Conservation (phyloP, 2,888 invertebrate genomes). For the Drosophila mimetica region DNA sequence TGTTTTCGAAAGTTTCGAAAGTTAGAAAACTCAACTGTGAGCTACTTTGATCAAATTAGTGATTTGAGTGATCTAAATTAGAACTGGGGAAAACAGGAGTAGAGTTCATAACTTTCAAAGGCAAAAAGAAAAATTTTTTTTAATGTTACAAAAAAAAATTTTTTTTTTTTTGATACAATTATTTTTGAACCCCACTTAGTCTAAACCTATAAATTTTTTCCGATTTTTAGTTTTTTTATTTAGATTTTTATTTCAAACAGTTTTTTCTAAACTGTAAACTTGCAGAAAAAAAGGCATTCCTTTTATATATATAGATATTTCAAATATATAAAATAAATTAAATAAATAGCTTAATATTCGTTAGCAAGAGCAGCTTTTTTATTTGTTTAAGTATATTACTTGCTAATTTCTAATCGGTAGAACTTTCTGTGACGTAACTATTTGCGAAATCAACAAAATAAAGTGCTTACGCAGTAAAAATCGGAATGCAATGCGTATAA, state of each 20-base stretch:
- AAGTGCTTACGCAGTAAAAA: conserved; percentile 4
- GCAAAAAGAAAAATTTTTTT: too few relatives aligned
- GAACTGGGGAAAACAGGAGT: not conserved
- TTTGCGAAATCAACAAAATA: conserved; percentile 3
- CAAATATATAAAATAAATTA: not conserved
- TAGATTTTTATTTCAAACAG: too few relatives aligned
- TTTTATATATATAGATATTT: not conserved
- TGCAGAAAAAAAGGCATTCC: too few relatives aligned
- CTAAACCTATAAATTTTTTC: too few relatives aligned
- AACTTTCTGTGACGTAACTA: not conserved
- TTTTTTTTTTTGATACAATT: too few relatives aligned
- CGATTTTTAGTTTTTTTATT: too few relatives aligned
- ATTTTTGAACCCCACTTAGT: too few relatives aligned
- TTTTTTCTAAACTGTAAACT: too few relatives aligned
- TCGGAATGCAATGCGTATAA: not conserved
- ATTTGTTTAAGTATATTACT: not conserved
- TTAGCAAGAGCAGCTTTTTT: too few relatives aligned
- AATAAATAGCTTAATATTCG: not conserved
- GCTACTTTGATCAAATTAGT: conserved; percentile 1
- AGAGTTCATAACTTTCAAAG: too few relatives aligned
- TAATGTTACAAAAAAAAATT: too few relatives aligned
- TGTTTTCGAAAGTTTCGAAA: conserved; percentile 3
- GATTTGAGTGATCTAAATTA: not conserved
- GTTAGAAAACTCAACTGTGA: not conserved
- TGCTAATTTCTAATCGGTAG: not conserved